These are phyloP conservation scores for Ginglymostoma cirratum DNA, from an alignment of 2,113 vertebrate genomes.

Conservation along the genomic window DNA sequence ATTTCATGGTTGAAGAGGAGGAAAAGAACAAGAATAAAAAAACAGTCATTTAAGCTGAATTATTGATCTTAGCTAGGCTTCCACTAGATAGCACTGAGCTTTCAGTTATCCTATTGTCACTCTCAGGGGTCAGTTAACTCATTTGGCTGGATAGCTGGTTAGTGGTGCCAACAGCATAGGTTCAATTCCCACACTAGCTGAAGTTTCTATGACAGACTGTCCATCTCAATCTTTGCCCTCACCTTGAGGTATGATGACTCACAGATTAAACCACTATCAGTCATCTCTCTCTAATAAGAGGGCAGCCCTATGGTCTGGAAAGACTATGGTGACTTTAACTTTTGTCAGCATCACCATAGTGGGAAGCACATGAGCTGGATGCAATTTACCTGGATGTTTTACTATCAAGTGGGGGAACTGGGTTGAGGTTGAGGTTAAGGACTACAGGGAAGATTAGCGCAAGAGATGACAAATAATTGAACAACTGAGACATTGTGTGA, in stretches of 20 bases:
- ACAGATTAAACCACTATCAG: no score
- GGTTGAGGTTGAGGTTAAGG: neutral
- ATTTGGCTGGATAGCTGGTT: no score
- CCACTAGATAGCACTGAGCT: neutral
- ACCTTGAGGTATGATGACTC: no score
- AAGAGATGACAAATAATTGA: neutral
- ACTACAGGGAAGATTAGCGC: neutral
- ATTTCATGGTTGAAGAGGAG: neutral
- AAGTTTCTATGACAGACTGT: no score
- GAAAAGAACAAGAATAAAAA: neutral
- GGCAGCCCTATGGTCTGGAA: no score
- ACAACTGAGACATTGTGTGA: neutral
- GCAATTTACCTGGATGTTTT: neutral
- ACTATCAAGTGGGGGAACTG: neutral
- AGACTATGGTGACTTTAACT: neutral
- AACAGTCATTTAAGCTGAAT: neutral
- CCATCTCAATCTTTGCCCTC: no score
- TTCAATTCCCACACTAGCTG: no score
- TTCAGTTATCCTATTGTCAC: neutral
- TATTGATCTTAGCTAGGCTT: neutral
- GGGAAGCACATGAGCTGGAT: neutral
- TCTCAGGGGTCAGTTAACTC: no score
- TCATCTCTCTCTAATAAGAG: no score
- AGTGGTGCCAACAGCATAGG: no score
- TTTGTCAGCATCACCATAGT: neutral